A percentile compares a stretch with the other conserved stretches of the same genome.
These are phyloP conservation scores for Pleuronectes platessa DNA, from an alignment of 2,113 vertebrate genomes.

Conservation along the genomic window DNA sequence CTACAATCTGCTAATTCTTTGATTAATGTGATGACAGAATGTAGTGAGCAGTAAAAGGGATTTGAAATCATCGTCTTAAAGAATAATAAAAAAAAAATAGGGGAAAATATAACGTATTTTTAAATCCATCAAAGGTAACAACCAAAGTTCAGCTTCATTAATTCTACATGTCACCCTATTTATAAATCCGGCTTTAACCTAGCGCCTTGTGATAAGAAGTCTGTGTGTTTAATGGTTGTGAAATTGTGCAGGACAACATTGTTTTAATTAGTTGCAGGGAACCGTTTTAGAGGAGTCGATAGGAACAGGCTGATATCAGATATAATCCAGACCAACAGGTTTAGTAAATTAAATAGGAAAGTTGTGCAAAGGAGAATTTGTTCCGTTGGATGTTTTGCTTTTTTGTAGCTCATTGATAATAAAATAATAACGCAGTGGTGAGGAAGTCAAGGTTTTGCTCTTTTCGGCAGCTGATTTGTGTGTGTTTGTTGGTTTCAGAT, in stretches of 20 bases:
- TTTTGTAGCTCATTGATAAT: neutral
- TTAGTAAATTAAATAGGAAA: slow-evolving; percentile 3
- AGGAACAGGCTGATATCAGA: slow-evolving; percentile 1
- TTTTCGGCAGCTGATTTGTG: slow-evolving; percentile 41
- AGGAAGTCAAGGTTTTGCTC: neutral
- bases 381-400: neutral
- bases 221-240: neutral
- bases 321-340: neutral
- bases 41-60: neutral
- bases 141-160: slow-evolving; percentile 3
- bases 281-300: neutral
- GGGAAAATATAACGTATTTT: neutral
- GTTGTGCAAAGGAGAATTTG: neutral
- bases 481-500: slow-evolving; percentile 77
- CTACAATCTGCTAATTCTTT: slow-evolving; percentile 1
- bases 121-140: neutral
- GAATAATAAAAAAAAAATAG: neutral
- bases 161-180: neutral
- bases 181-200: neutral
- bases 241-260: neutral
- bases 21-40: neutral
- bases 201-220: neutral
- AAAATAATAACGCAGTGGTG: neutral
- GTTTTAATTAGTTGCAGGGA: neutral
- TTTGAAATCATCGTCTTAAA: neutral